Percentiles rank a stretch among this genome's conserved stretches.
These are phyloP conservation scores for Cremastobaeus sp. DNA, from an alignment of 2,888 invertebrate genomes.

Conservation along the genomic window DNA sequence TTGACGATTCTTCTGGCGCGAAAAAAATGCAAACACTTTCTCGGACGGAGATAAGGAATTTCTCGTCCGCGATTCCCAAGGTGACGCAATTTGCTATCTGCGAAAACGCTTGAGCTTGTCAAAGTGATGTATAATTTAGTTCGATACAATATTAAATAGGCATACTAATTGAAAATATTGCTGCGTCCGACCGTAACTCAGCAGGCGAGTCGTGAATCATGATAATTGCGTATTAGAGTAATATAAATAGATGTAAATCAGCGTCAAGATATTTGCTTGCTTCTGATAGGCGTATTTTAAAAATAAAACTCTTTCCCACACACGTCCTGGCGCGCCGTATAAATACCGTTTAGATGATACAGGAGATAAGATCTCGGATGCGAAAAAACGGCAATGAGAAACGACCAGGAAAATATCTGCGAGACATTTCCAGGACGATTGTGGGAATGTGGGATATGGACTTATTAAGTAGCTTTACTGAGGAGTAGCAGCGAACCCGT, in stretches of 20 bases:
- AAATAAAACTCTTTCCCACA: conserved; percentile 56
- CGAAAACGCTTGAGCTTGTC: conserved; percentile 6
- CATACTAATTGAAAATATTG: conserved; percentile 49
- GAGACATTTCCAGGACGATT: conserved; percentile 51
- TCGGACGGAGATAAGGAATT: too few relatives aligned
- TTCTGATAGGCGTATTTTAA: conserved; percentile 23
- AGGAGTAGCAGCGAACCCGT: conserved; percentile 54
- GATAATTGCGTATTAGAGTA: conserved; percentile 39
- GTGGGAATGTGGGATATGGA: conserved; percentile 48
- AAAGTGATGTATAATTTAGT: conserved; percentile 2
- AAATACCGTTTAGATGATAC: conserved; percentile 41
- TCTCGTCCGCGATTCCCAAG: too few relatives aligned
- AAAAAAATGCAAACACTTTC: too few relatives aligned
- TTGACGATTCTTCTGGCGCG: too few relatives aligned
- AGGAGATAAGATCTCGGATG: conserved; percentile 36
- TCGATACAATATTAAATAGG: not conserved
- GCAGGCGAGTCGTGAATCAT: conserved; percentile 28
- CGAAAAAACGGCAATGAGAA: conserved; percentile 34
- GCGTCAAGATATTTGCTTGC: conserved; percentile 19
- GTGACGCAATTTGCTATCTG: conserved; percentile 7
- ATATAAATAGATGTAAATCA: conserved; percentile 40
- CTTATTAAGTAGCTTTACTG: conserved; percentile 55
- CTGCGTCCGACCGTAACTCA: conserved; percentile 27
- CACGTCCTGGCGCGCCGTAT: conserved; percentile 19
- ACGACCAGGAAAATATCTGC: conserved; percentile 47